Base-by-base conservation (phyloP, 2,113 vertebrate genomes). In the Furnarius figulus region DNA sequence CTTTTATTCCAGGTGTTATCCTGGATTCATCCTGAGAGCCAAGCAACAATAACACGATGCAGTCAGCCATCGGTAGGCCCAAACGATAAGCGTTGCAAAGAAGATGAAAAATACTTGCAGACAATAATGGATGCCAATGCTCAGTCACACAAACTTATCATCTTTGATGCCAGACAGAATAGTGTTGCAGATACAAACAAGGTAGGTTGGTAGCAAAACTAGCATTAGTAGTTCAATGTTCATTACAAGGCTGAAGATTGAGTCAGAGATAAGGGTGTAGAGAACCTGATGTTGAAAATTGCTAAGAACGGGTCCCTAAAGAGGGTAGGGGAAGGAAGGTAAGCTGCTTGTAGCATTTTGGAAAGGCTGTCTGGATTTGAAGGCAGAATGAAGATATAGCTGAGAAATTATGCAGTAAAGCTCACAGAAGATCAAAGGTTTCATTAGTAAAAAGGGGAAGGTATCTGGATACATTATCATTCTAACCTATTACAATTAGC, bases 81-180 rank as follows among this genome's bases (percentile, higher is more conserved):
- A 3, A 98, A 97, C 28, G 99, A 99, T 96, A 99, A 99, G 13
- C 98, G 98, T 72, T 99, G 99, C 91, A 99, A 99, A 97, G 99
- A 99, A 84, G 99, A 99, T n/a, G 99, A 99, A 65, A 99, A 98
- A 77, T 99, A 99, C 67, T 97, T 99, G 80, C 99, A 99, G 68
- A 98, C 98, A 39, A 99, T 99, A 95, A 99, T 99, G 99, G 99
- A 99, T 42, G 99, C 99, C 92, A 99, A 99, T 9, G 99, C 99
- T 49, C 99, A 99, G 95, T 99, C 99, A 28, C 99, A 99, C 93
- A 99, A 99, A 91, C 98, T 99, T 37, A 98, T 98, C 89, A 98
- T 99, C 95, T 99, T 99, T 40, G 99, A 99, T 61, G 99, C 99
- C 67, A 98, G 99, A 33, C 99, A 99, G 85, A 98, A 97, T 53